A percentile compares a stretch with the other conserved stretches of the same genome.
Conservation (phyloP, 2,113 vertebrate species). For the Marmota flaviventris region DNA sequence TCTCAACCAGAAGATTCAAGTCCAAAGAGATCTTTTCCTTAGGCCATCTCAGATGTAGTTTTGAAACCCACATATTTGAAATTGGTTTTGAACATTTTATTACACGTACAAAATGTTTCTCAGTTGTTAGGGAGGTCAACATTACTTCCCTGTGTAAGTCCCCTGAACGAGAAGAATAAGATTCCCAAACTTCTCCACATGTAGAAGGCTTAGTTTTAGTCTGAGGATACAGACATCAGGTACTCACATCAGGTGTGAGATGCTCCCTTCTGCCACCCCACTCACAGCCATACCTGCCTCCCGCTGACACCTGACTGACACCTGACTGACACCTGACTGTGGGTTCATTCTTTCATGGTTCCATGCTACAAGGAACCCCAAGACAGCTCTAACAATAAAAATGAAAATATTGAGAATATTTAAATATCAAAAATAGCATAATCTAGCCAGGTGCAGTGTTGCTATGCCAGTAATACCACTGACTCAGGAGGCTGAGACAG, state of each 20-base stretch:
- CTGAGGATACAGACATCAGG: background rate
- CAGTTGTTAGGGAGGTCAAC: background rate
- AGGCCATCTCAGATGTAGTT: background rate
- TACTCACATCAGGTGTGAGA: background rate
- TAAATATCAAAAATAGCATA: background rate
- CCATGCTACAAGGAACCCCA: background rate
- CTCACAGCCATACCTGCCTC: background rate
- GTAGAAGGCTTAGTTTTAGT: background rate
- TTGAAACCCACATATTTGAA: background rate
- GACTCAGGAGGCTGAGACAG: no score
- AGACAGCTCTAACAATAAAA: background rate
- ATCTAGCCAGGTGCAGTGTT: background rate
- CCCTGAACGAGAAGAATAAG: background rate
- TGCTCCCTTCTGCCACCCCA: background rate
- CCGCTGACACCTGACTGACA: no score
- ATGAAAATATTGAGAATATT: background rate
- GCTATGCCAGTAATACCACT: no score
- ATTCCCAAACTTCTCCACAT: background rate
- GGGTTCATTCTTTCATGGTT: background rate
- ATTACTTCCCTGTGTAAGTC: background rate
- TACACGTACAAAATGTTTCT: background rate
- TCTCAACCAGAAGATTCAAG: background rate
- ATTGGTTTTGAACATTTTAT: slow-evolving; percentile 10
- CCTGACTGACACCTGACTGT: no score
- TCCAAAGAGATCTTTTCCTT: background rate